These are phyloP conservation scores for Dicrurus megarhynchus DNA, from an alignment of 2,113 vertebrate species.

Conservation along the genomic window DNA sequence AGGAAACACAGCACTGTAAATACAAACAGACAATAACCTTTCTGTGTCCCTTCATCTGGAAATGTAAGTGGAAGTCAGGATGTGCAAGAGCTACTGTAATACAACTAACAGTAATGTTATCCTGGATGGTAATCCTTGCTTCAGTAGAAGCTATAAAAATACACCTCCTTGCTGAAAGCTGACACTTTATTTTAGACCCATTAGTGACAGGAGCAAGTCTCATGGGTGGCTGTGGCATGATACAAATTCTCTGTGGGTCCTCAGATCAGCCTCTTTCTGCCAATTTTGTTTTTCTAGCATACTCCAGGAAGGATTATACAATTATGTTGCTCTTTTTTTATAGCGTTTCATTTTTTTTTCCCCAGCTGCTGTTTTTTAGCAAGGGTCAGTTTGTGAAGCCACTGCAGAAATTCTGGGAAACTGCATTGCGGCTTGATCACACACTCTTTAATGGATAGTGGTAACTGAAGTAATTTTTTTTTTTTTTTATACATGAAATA, in stretches of 20 bases:
- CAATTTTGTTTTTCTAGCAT: neutral
- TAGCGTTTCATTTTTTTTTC: neutral
- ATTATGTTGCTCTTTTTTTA: neutral
- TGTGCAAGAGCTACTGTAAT: neutral
- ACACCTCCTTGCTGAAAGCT: neutral
- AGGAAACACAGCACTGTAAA: neutral
- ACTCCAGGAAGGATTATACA: neutral
- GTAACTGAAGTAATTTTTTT: neutral
- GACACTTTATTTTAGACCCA: neutral
- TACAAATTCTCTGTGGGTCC: neutral
- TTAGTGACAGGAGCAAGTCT: neutral
- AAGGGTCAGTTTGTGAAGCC: neutral
- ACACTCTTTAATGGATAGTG: neutral
- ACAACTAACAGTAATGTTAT: neutral
- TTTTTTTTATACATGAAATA: neutral
- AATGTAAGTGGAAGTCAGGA: neutral
- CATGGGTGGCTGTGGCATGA: rapidly evolving
- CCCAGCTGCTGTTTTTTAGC: neutral
- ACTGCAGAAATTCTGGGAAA: slow-evolving; percentile 24
- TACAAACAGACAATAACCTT: neutral
- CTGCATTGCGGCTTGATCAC: neutral
- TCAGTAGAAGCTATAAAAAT: neutral
- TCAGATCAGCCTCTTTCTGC: neutral
- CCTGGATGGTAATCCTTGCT: neutral
- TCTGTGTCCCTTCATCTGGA: neutral